phyloP scores from a whole-genome alignment of 2,888 invertebrate genomes.

The Nectonema munidae region DNA sequence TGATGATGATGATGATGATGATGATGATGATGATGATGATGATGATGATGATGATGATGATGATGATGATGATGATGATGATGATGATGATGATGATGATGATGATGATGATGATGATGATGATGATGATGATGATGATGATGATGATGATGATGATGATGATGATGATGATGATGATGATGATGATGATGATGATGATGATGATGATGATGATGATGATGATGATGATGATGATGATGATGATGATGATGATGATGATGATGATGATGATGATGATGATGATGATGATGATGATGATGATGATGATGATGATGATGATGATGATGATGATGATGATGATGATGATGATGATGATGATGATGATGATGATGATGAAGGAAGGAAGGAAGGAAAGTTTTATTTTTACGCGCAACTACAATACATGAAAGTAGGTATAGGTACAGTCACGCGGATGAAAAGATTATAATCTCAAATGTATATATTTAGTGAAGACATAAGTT shows the following conservation, averaged over 20 bases:
- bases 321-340: constrained; percentile 16
- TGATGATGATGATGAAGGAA: constrained; percentile 10
- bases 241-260: constrained; percentile 15
- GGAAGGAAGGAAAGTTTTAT: no score
- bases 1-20: constrained; percentile 16
- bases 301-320: constrained; percentile 17
- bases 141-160: constrained; percentile 15
- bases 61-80: constrained; percentile 15
- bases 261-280: constrained; percentile 16
- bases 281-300: constrained; percentile 17
- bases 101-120: constrained; percentile 17
- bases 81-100: constrained; percentile 16
- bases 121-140: constrained; percentile 17
- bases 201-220: constrained; percentile 17
- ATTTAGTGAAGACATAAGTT: no score
- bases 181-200: constrained; percentile 16
- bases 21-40: constrained; percentile 17
- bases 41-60: constrained; percentile 16
- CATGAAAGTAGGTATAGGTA: no score
- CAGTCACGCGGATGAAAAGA: no score
- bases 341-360: constrained; percentile 13
- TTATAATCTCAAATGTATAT: no score
- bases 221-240: constrained; percentile 16
- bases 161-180: constrained; percentile 14
- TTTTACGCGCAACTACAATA: no score